Base-by-base conservation (phyloP, 2,797 vertebrate species). In the Columba guinea region DNA sequence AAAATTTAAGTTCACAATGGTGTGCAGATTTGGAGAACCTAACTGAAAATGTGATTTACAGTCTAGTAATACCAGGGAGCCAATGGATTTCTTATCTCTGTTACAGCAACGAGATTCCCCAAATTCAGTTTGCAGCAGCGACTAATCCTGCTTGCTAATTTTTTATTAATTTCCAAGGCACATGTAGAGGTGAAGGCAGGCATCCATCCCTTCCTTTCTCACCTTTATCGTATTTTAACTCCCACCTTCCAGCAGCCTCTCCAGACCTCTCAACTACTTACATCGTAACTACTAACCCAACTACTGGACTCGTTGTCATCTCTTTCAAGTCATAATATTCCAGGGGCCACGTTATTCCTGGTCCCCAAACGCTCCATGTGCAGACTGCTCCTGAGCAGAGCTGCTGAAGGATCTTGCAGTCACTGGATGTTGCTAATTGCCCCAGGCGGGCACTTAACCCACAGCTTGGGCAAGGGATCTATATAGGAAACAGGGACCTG, bases 301-400 rank as follows among this genome's bases (percentile, higher is more conserved):
- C 24, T 6, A 5, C 35, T 51, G 7, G 32, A 30, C 60, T 28
- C 0, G 0, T 34, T 3, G 11, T 26, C 52, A 4, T 10, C 17
- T 49, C 58, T 69, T 55, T 32, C 32, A 11, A 19, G 63, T 22
- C 75, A 22, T 34, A 17, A 19, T 18, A 49, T 55, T 32, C 13
- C 67, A 34, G 70, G 62, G 49, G 64, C 34, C 12, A 0, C 1
- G 26, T 27, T 56, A 32, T 51, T 81, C 17, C 69, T 39, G 51
- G 4, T 80, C 35, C 28, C 77, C 5, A 68, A 11, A 4, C 0
- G 5, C 56, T 80, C 30, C 11, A 0, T 7, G 41, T 3, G 3
- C n/a, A 22, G 55, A 27, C 10, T 9, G 55, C 75, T 89, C 79
- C 52, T 13, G 63, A 78, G 52, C 2, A 13, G 37, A 69, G 52